Conservation (phyloP, 2,888 invertebrate species). For the Clitarchus hookeri region DNA sequence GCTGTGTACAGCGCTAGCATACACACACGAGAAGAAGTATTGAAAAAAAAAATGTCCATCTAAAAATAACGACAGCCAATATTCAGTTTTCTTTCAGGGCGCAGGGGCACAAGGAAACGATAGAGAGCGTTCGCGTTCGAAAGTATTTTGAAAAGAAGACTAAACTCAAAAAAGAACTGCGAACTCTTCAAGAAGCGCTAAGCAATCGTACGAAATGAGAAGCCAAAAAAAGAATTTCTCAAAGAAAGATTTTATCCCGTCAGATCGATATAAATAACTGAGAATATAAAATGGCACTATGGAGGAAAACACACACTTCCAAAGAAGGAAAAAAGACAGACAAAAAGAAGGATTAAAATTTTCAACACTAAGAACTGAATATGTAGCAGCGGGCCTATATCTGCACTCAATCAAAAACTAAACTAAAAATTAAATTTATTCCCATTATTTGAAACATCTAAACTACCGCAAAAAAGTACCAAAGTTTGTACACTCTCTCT, state of each 20-base stretch:
- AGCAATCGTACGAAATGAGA: background rate
- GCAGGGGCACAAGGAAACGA: slow-evolving; percentile 24
- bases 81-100: slow-evolving; percentile 3
- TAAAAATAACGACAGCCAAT: background rate
- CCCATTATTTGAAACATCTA: background rate
- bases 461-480: slow-evolving; percentile 2
- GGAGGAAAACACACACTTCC: background rate
- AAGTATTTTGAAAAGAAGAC: background rate
- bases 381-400: background rate
- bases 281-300: slow-evolving; percentile 9
- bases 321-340: slow-evolving; percentile 9
- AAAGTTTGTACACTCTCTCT: slow-evolving; percentile 1
- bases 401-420: background rate
- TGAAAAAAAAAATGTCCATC: background rate
- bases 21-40: background rate
- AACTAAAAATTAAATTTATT: background rate
- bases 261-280: slow-evolving; percentile 8
- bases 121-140: slow-evolving; percentile 20
- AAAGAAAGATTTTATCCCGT: background rate
- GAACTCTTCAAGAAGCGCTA: background rate
- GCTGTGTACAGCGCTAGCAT: background rate
- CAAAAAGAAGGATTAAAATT: background rate
- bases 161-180: background rate
- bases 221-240: background rate
- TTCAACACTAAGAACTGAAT: slow-evolving; percentile 14